These are phyloP conservation scores for Diadumene lineata DNA, from an alignment of 92 coral and sea anemone genomes.

Conservation along the genomic window DNA sequence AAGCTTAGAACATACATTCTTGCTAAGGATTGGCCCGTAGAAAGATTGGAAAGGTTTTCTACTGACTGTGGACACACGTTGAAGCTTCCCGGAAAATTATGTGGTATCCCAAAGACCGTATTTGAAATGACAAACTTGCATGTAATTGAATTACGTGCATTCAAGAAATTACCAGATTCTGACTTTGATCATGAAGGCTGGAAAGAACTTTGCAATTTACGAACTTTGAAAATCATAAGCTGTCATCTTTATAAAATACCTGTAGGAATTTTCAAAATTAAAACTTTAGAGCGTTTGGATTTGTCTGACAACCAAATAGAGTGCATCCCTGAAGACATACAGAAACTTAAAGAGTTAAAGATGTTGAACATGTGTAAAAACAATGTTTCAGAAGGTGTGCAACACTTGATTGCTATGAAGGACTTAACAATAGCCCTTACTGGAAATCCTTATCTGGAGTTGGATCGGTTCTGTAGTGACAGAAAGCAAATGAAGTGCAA, in stretches of 20 bases:
- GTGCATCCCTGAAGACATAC: slow-evolving; percentile 24
- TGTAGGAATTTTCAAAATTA: slow-evolving; percentile 25
- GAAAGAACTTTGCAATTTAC: not conserved
- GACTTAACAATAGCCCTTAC: slow-evolving; percentile 4
- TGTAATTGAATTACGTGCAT: slow-evolving; percentile 17
- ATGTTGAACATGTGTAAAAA: slow-evolving; percentile 35
- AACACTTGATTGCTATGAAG: slow-evolving; percentile 1
- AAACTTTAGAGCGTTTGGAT: slow-evolving; percentile 38
- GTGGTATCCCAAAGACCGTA: slow-evolving; percentile 50
- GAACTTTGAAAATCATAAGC: slow-evolving; percentile 17
- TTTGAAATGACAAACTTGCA: slow-evolving; percentile 34
- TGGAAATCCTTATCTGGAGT: slow-evolving; percentile 22
- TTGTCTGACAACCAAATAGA: slow-evolving; percentile 36
- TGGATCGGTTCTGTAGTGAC: not conserved
- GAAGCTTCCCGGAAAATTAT: slow-evolving; percentile 25
- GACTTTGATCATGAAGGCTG: not conserved
- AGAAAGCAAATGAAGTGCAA: no score
- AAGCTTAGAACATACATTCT: slow-evolving; percentile 37
- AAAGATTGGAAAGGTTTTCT: slow-evolving; percentile 13
- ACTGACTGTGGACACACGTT: slow-evolving; percentile 42
- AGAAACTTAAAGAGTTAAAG: slow-evolving; percentile 15
- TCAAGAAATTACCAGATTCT: slow-evolving; percentile 21
- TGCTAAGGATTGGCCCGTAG: slow-evolving; percentile 49
- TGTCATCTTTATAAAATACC: slow-evolving; percentile 43
- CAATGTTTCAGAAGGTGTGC: slow-evolving; percentile 36